phyloP scores from a whole-genome alignment of 2,888 invertebrate species.

The Zaprionus bogoriensis region DNA sequence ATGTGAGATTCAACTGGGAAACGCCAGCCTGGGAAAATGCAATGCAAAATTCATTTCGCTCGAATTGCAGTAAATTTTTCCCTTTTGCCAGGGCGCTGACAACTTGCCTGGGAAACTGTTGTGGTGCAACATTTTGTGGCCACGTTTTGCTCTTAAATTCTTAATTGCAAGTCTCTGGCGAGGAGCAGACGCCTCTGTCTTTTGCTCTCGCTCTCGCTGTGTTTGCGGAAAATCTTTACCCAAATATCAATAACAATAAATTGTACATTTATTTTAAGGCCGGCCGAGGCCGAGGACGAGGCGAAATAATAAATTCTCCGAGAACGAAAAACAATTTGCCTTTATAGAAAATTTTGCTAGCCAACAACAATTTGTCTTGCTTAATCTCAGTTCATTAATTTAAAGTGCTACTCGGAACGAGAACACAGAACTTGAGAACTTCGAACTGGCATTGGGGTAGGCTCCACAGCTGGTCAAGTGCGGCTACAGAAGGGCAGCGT shows the following conservation, averaged over 20 bases:
- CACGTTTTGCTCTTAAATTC: slow-evolving; percentile 60
- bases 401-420: slow-evolving; percentile 68
- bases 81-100: slow-evolving; percentile 44
- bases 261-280: slow-evolving; percentile 63
- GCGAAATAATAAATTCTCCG: slow-evolving; percentile 57
- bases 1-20: background rate
- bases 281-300: slow-evolving; percentile 27
- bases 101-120: slow-evolving; percentile 31
- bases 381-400: slow-evolving; percentile 78
- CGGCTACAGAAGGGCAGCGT: slow-evolving; percentile 1
- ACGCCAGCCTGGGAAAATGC: slow-evolving; percentile 19
- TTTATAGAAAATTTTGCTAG: slow-evolving; percentile 44
- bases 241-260: slow-evolving; percentile 77
- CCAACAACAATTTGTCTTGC: slow-evolving; percentile 73
- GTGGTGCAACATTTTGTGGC: slow-evolving; percentile 40
- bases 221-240: slow-evolving; percentile 33
- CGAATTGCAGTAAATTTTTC: slow-evolving; percentile 38
- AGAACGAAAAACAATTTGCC: slow-evolving; percentile 68
- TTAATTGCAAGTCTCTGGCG: slow-evolving; percentile 64
- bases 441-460: background rate
- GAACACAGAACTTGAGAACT: slow-evolving; percentile 5
- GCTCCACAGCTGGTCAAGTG: slow-evolving; percentile 6
- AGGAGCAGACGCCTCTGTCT: background rate
- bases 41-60: slow-evolving; percentile 48
- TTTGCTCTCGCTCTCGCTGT: background rate